phyloP scores from a whole-genome alignment of 1,140 invertebrate genomes.

The Cydia strobilella region DNA sequence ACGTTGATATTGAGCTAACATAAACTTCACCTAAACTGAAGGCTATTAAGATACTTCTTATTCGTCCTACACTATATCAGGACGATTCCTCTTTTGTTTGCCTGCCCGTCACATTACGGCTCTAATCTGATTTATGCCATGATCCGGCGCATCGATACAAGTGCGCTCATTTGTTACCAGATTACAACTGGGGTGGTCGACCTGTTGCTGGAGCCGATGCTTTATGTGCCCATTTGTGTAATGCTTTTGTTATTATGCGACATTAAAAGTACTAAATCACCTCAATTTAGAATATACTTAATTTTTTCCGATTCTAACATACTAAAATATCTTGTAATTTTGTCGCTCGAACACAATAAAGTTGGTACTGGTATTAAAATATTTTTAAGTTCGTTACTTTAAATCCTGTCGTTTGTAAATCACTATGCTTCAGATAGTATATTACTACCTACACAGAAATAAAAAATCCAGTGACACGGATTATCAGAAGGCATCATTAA shows the following conservation, averaged over 20 bases:
- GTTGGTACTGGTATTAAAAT: background rate
- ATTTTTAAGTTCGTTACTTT: background rate
- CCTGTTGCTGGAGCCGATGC: background rate
- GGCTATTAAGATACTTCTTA: conserved; percentile 13
- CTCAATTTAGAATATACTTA: too few relatives aligned
- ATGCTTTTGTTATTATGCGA: background rate
- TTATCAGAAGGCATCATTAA: conserved; percentile 15
- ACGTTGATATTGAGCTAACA: background rate
- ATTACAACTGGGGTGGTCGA: conserved; percentile 26
- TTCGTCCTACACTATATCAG: conserved; percentile 20
- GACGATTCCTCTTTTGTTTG: conserved; percentile 9
- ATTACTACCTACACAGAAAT: background rate
- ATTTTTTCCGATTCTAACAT: too few relatives aligned
- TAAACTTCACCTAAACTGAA: background rate
- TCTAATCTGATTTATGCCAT: conserved; percentile 29
- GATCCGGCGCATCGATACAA: conserved; percentile 15
- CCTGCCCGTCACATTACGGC: conserved; percentile 12
- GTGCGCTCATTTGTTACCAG: conserved; percentile 14
- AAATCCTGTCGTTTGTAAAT: background rate
- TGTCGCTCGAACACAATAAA: too few relatives aligned
- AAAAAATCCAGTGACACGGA: conserved; percentile 13
- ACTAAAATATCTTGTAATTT: too few relatives aligned
- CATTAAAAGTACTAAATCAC: background rate
- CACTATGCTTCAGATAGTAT: background rate
- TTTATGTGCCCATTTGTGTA: background rate